Percentiles rank a stretch among this genome's conserved stretches.
These are phyloP conservation scores for Chloroclystis v-ata DNA, from an alignment of 2,888 invertebrate genomes.

Conservation along the genomic window DNA sequence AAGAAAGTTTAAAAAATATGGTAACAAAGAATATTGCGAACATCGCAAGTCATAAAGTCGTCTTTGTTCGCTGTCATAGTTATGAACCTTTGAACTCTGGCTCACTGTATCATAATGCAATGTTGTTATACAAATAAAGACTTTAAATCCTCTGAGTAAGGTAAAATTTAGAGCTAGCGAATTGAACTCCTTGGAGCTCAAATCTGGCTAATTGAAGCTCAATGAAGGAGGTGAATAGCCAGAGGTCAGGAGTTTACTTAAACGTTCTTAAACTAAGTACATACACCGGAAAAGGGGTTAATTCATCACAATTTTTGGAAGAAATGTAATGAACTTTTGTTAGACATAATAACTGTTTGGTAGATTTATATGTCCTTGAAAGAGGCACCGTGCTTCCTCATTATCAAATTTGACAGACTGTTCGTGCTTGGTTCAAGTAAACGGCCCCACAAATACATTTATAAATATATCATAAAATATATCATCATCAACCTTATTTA, in stretches of 20 bases:
- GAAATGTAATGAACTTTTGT: too few species aligned
- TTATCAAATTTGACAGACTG: background rate
- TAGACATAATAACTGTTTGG: background rate
- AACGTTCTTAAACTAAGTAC: background rate
- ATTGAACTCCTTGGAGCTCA: conserved; percentile 8
- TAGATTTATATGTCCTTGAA: background rate
- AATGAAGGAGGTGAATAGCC: conserved; percentile 40
- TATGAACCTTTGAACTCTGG: conserved; percentile 1
- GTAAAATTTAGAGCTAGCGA: conserved; percentile 1
- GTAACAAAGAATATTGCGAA: too few species aligned
- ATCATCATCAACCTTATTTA: too few species aligned
- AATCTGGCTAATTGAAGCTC: conserved; percentile 43
- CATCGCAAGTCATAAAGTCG: too few species aligned
- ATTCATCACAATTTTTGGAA: too few species aligned
- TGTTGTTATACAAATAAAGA: background rate
- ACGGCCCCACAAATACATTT: too few species aligned
- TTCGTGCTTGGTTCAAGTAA: too few species aligned
- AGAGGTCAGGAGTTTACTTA: conserved; percentile 22
- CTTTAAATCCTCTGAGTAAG: conserved; percentile 1
- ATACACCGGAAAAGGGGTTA: background rate
- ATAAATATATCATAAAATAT: too few species aligned
- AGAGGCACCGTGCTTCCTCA: background rate
- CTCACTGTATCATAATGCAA: background rate
- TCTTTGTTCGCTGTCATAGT: too few species aligned
- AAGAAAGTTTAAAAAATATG: too few species aligned